Evolutionary conservation across 2,888 invertebrate species (phyloP).

Genomic region (Idaea dimidiata): DNA sequence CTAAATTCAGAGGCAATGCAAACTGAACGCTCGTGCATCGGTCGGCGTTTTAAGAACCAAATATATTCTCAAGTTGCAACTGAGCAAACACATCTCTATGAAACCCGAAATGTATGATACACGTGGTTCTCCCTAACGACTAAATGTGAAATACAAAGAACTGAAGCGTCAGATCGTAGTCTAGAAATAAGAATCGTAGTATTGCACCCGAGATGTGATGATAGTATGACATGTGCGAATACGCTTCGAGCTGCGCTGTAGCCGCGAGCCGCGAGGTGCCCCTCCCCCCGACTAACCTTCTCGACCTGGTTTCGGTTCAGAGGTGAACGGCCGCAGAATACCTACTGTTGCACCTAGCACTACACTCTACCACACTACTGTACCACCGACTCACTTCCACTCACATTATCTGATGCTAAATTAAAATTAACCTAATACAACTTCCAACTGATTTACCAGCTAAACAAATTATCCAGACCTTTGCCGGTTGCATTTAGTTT

Average conservation of each 20-base stretch:
- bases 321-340: slow-evolving; percentile 66
- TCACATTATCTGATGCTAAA: slow-evolving; percentile 9
- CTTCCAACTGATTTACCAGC: background rate
- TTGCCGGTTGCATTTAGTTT: background rate
- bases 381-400: too few species aligned
- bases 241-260: slow-evolving; percentile 17
- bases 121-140: too few species aligned
- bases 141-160: too few species aligned
- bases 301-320: slow-evolving; percentile 74
- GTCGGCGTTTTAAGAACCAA: background rate
- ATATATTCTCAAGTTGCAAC: too few species aligned
- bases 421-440: background rate
- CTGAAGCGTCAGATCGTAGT: too few species aligned
- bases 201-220: background rate
- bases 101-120: too few species aligned
- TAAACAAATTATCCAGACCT: background rate
- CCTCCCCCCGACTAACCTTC: slow-evolving; percentile 40
- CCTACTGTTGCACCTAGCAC: slow-evolving; percentile 45
- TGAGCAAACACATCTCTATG: too few species aligned
- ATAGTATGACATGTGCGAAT: slow-evolving; percentile 19
- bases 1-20: background rate
- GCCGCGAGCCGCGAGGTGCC: slow-evolving; percentile 9
- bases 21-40: background rate
- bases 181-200: background rate
- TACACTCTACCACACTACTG: slow-evolving; percentile 22